Evolutionary conservation across 1,140 invertebrate species (phyloP).

Genomic region (Micrasema minimum): DNA sequence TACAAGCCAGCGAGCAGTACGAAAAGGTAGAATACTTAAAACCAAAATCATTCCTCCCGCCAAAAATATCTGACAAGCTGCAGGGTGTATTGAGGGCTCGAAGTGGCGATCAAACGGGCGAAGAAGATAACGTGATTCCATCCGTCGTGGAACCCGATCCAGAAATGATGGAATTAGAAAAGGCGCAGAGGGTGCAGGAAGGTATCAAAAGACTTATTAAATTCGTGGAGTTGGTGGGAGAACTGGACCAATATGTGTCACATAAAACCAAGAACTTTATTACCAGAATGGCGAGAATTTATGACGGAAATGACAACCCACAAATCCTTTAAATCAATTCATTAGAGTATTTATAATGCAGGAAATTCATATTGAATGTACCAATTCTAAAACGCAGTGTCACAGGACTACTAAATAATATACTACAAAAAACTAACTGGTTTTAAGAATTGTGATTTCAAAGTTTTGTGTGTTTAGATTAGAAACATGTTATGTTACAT

Average conservation of each 20-base stretch:
- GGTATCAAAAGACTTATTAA: slow-evolving; percentile 43
- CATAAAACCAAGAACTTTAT: slow-evolving; percentile 43
- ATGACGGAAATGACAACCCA: slow-evolving; percentile 23
- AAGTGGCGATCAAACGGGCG: background rate
- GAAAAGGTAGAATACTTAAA: background rate
- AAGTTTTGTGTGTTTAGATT: no score
- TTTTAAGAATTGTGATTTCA: no score
- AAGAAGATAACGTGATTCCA: slow-evolving; percentile 4
- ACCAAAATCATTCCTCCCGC: background rate
- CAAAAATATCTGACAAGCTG: slow-evolving; percentile 28
- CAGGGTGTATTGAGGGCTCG: background rate
- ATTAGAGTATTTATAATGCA: background rate
- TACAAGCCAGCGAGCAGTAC: background rate
- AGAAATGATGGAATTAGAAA: slow-evolving; percentile 10
- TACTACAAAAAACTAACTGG: no score
- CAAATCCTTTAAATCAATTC: slow-evolving; percentile 1
- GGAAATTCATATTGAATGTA: background rate
- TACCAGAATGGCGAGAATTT: slow-evolving; percentile 34
- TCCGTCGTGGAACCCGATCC: background rate
- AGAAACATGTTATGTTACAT: no score
- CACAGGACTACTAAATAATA: no score
- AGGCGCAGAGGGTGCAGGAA: slow-evolving; percentile 19
- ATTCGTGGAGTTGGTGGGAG: slow-evolving; percentile 45
- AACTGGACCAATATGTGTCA: slow-evolving; percentile 42
- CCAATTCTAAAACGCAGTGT: no score